Conservation (phyloP, 92 coral and sea anemone genomes). For the Pocillopora grandis region DNA sequence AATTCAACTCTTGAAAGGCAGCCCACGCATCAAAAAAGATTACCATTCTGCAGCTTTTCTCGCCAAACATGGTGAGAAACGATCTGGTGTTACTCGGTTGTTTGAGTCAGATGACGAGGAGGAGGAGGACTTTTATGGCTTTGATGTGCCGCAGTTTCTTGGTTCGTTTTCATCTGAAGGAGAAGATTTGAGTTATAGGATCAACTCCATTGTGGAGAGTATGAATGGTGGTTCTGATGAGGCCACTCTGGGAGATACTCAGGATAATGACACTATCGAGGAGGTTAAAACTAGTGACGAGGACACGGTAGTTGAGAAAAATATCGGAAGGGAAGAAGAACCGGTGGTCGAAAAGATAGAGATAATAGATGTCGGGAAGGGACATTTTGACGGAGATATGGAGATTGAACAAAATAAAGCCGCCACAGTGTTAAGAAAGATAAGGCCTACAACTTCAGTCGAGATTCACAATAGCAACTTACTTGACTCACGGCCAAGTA, state of each 20-base stretch:
- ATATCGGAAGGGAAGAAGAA: not conserved
- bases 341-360: not conserved
- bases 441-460: constrained; percentile 1
- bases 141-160: constrained; percentile 63
- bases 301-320: not conserved
- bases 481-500: not conserved
- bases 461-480: not conserved
- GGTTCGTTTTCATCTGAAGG: constrained; percentile 48
- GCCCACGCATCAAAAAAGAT: constrained; percentile 2
- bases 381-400: no score
- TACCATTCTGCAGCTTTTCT: constrained; percentile 6
- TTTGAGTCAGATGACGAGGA: constrained; percentile 72
- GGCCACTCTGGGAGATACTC: not conserved
- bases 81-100: constrained; percentile 15
- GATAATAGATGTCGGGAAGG: not conserved
- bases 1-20: constrained; percentile 8
- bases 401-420: not conserved
- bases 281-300: not conserved
- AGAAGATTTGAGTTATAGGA: constrained; percentile 43
- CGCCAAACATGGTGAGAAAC: not conserved
- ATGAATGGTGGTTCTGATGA: constrained; percentile 35
- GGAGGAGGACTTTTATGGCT: constrained; percentile 62
- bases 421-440: not conserved
- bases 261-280: not conserved
- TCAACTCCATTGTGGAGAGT: constrained; percentile 56